These are phyloP conservation scores for Paguma larvata DNA, from an alignment of 2,797 vertebrate genomes.

Conservation along the genomic window DNA sequence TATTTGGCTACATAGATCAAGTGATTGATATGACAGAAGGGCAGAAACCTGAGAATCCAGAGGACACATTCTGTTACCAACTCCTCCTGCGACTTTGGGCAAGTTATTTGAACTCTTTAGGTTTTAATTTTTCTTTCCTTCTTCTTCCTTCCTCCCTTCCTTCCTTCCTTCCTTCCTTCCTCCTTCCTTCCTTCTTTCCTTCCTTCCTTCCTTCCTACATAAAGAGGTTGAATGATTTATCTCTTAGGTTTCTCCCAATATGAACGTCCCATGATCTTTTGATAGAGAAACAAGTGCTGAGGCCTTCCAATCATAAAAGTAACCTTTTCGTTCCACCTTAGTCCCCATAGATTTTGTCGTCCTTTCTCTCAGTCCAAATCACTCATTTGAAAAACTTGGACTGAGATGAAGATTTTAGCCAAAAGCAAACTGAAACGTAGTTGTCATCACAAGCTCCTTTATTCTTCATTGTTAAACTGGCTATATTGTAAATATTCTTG, in stretches of 20 bases:
- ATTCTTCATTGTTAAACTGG: background rate
- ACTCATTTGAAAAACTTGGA: slow-evolving; percentile 29
- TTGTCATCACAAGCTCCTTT: background rate
- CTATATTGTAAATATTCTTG: background rate
- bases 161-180: background rate
- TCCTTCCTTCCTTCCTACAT: background rate
- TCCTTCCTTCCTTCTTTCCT: background rate
- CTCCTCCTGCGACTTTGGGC: background rate
- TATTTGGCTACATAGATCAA: background rate
- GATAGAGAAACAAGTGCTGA: background rate
- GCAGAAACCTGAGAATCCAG: background rate
- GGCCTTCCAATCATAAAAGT: slow-evolving; percentile 39
- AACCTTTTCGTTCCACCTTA: slow-evolving; percentile 43
- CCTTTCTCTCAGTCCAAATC: slow-evolving; percentile 47
- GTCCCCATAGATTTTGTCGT: background rate
- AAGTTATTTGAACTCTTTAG: slow-evolving; percentile 17
- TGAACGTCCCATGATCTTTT: background rate
- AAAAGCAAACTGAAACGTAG: slow-evolving; percentile 53
- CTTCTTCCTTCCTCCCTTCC: no score
- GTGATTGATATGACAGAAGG: background rate
- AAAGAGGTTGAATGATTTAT: background rate
- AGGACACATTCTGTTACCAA: background rate
- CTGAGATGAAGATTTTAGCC: slow-evolving; percentile 54
- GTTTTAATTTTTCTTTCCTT: background rate
- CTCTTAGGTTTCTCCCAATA: background rate